Percentiles rank a stretch among this genome's conserved stretches.
Evolutionary conservation across 2,797 vertebrate genomes (phyloP).

Genomic region (Tadarida brasiliensis): DNA sequence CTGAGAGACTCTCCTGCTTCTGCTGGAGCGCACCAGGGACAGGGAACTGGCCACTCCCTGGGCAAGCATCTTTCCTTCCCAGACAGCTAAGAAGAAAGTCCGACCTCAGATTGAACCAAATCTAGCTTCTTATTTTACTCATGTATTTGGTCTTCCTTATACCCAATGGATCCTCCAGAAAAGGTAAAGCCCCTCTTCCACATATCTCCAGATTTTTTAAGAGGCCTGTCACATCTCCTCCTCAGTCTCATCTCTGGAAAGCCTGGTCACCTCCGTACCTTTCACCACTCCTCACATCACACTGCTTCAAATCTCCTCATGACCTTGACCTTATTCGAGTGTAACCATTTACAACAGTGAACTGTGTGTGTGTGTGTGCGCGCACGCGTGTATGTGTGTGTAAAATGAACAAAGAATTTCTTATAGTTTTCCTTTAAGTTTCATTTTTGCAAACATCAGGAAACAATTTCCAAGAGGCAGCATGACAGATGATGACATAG

Average conservation of each 20-base stretch:
- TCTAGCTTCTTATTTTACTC: not conserved
- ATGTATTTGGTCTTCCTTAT: not conserved
- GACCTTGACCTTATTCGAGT: not conserved
- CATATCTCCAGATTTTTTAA: not conserved
- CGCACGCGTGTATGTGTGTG: not conserved
- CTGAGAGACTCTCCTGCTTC: not conserved
- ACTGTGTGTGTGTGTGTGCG: not conserved
- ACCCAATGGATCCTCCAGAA: not conserved
- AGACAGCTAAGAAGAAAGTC: not conserved
- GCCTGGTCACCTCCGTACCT: not conserved
- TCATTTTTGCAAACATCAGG: constrained; percentile 79
- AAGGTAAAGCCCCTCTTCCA: not conserved
- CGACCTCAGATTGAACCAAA: not conserved
- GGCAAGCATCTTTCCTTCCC: constrained; percentile 40
- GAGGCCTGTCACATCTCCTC: not conserved
- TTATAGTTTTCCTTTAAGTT: constrained; percentile 76
- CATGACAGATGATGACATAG: constrained; percentile 79
- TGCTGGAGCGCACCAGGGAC: not conserved
- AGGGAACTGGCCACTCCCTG: not conserved
- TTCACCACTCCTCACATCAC: not conserved
- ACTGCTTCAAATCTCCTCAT: not conserved
- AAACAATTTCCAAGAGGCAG: constrained; percentile 73
- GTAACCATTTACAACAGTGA: not conserved
- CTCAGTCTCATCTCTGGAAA: not conserved
- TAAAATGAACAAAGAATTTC: constrained; percentile 58